phyloP scores from a whole-genome alignment of 2,888 invertebrate genomes.

The Nesidiocoris tenuis region DNA sequence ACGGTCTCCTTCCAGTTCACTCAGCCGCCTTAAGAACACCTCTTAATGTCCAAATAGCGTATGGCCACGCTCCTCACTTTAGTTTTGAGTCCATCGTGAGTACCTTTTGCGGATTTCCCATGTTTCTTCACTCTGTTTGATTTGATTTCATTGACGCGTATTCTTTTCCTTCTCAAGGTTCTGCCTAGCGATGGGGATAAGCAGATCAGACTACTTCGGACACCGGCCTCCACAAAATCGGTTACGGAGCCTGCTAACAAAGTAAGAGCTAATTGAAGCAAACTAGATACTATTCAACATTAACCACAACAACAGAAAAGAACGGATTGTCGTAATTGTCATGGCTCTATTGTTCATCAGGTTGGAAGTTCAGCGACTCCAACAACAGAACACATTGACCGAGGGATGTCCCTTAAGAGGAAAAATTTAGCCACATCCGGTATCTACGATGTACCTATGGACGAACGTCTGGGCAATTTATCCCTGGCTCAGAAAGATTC shows the following conservation, averaged over 20 bases:
- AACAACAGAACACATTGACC: conserved; percentile 17
- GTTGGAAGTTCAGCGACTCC: conserved; percentile 25
- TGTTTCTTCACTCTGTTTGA: no score
- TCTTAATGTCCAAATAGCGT: conserved; percentile 56
- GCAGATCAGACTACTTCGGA: conserved; percentile 3
- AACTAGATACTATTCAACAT: no score
- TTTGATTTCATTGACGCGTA: no score
- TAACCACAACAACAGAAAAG: no score
- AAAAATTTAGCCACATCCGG: neutral
- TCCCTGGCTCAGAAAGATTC: conserved; percentile 38
- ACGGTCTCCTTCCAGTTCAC: conserved; percentile 61
- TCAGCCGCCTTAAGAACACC: conserved; percentile 55
- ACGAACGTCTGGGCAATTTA: conserved; percentile 77
- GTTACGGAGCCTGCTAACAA: neutral
- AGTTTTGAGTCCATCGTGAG: conserved; percentile 63
- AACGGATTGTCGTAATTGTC: no score
- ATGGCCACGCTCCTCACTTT: conserved; percentile 61
- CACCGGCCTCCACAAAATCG: neutral
- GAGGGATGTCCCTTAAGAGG: conserved; percentile 16
- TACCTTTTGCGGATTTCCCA: conserved; percentile 46
- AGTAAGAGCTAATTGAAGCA: no score
- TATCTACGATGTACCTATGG: conserved; percentile 71
- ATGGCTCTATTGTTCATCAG: no score
- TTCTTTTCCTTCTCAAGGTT: no score
- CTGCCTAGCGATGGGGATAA: neutral